Conservation (phyloP, 2,888 invertebrate species). For the Ochropleura leucogaster region DNA sequence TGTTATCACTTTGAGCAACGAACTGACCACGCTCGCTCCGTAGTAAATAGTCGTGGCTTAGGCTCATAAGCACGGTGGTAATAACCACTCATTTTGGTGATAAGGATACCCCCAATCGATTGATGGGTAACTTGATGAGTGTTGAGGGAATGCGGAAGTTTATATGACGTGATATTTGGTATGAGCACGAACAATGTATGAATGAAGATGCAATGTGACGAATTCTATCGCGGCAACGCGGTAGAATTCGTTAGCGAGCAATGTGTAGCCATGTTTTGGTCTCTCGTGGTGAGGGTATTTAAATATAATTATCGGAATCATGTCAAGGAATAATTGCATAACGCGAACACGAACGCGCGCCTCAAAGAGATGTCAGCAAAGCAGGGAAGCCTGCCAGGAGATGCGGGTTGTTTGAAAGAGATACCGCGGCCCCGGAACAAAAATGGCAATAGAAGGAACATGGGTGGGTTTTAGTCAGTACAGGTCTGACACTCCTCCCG, state of each 20-base stretch:
- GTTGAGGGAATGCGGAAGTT: too few relatives aligned
- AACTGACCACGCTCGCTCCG: constrained; percentile 16
- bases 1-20: constrained; percentile 30
- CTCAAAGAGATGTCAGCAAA: too few relatives aligned
- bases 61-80: neutral
- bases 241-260: neutral
- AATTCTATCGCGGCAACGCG: too few relatives aligned
- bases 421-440: too few relatives aligned
- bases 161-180: neutral
- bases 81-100: constrained; percentile 8
- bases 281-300: neutral
- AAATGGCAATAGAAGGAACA: too few relatives aligned
- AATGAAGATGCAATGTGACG: neutral
- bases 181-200: neutral
- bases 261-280: neutral
- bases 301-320: neutral
- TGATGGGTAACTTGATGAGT: neutral
- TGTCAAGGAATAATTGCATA: too few relatives aligned
- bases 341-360: too few relatives aligned
- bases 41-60: constrained; percentile 30
- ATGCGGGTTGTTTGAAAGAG: too few relatives aligned
- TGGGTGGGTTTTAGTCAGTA: too few relatives aligned
- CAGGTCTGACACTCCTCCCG: too few relatives aligned
- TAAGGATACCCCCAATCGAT: constrained; percentile 25
- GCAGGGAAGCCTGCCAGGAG: too few relatives aligned